Conservation (phyloP, 2,113 vertebrate species). For the Microcebus tavaratra region DNA sequence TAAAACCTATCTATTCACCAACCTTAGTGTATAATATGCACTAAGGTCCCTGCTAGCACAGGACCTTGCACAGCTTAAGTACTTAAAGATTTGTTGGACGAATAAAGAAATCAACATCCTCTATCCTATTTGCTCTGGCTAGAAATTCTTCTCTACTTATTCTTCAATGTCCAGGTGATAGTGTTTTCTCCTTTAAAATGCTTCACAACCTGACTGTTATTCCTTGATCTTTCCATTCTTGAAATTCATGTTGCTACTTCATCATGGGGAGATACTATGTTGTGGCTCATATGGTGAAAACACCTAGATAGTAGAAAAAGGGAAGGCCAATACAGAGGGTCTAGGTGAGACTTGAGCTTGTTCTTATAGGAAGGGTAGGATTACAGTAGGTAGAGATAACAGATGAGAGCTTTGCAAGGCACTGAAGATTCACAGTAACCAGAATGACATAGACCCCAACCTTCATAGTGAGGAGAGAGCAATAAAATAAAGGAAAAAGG, state of each 20-base stretch:
- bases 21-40: not conserved
- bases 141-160: not conserved
- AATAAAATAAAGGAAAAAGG: not conserved
- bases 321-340: not conserved
- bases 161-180: not conserved
- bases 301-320: not conserved
- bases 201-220: not conserved
- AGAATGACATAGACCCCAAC: not conserved
- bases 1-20: not conserved
- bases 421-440: not conserved
- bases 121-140: not conserved
- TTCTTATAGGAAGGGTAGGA: not conserved
- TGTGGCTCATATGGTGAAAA: not conserved
- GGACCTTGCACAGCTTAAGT: not conserved
- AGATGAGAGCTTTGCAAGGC: not conserved
- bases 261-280: not conserved
- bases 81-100: not conserved
- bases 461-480: not conserved
- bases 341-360: not conserved
- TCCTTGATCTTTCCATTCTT: not conserved
- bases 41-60: not conserved
- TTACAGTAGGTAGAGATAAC: not conserved
- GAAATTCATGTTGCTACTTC: not conserved
- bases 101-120: not conserved
- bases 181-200: not conserved